Evolutionary conservation across 2,888 invertebrate genomes (phyloP).

Genomic region (Venusia cambrica): DNA sequence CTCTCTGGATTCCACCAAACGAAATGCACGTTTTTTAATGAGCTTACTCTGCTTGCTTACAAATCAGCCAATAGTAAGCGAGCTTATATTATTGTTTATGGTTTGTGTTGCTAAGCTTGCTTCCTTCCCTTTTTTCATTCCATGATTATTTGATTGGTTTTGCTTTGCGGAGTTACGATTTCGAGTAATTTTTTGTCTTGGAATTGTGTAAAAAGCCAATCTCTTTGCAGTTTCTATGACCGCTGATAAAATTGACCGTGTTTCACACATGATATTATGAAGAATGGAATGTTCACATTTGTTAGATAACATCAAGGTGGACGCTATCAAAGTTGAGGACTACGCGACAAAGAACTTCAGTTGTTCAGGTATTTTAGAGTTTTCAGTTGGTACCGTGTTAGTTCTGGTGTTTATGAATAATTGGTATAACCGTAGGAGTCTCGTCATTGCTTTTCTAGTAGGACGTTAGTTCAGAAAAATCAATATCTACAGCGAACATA

Average conservation of each 20-base stretch:
- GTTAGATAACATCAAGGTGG: constrained; percentile 83
- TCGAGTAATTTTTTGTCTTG: constrained; percentile 29
- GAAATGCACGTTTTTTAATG: constrained; percentile 39
- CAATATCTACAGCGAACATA: constrained; percentile 69
- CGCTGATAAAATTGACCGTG: constrained; percentile 42
- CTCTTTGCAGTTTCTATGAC: constrained; percentile 46
- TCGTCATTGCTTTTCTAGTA: constrained; percentile 38
- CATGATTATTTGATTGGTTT: constrained; percentile 17
- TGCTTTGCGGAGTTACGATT: constrained; percentile 22
- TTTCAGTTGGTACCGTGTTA: constrained; percentile 34
- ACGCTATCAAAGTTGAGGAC: constrained; percentile 72
- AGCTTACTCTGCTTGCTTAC: constrained; percentile 35
- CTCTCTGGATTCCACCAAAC: too few relatives aligned
- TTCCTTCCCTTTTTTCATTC: constrained; percentile 23
- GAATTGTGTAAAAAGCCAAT: constrained; percentile 37
- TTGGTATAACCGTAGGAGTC: constrained; percentile 25
- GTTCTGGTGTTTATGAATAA: constrained; percentile 21
- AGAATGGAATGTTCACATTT: constrained; percentile 87
- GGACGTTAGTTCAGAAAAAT: constrained; percentile 74
- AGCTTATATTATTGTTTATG: constrained; percentile 43
- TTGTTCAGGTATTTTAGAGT: constrained; percentile 81
- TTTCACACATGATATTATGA: constrained; percentile 56
- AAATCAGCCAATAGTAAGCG: constrained; percentile 33
- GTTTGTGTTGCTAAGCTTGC: constrained; percentile 44
- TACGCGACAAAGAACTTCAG: constrained; percentile 82